Evolutionary conservation across 2,888 invertebrate species (phyloP), one percentile per base, ranked within the genome.

Genomic region (Aphodius sticticus): DNA sequence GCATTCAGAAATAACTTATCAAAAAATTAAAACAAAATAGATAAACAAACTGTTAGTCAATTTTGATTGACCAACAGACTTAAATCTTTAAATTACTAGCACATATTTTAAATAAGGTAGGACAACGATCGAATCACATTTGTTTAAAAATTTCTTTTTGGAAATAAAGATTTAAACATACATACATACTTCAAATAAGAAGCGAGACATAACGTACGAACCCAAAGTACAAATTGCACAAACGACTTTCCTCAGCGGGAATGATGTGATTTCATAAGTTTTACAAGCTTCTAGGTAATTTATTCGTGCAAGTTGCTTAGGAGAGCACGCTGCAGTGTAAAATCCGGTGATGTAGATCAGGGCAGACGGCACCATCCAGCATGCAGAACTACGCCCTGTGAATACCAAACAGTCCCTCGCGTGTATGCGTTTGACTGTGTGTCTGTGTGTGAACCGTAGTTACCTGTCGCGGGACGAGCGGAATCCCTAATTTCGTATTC

Each of bases 321-420:
- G 12, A 53, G 53, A 12, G 53, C 12, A 12, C 7, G 53, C 53
- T 53, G 53, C 53, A 53, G 53, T 53, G 12, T 12, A 53, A 53
- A 53, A 53, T 53, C 53, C 53, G 53, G 53, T 53, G 53, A 53
- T 53, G 53, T 53, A 53, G 53, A 53, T 53, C 53, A 53, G 53
- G 53, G 9, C 53, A 53, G 53, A 53, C 53, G 53, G 53, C 53
- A 53, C 9, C 53, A 53, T 7, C 53, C 7, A 53, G 53, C 53
- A 53, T 53, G 53, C 53, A 53, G 53, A 53, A 12, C 53, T 53
- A 53, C 12, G 53, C 53, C 53, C 53, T 53, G 53, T 53, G 53
- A 53, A 53, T 53, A 53, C 53, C 53, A 53, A 53, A 53, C 12
- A 53, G 53, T 7, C 53, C 53, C 53, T 53, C 9, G 53, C 4